These are phyloP conservation scores for Tragelaphus strepsiceros DNA, from an alignment of 2,113 vertebrate species.

Conservation along the genomic window DNA sequence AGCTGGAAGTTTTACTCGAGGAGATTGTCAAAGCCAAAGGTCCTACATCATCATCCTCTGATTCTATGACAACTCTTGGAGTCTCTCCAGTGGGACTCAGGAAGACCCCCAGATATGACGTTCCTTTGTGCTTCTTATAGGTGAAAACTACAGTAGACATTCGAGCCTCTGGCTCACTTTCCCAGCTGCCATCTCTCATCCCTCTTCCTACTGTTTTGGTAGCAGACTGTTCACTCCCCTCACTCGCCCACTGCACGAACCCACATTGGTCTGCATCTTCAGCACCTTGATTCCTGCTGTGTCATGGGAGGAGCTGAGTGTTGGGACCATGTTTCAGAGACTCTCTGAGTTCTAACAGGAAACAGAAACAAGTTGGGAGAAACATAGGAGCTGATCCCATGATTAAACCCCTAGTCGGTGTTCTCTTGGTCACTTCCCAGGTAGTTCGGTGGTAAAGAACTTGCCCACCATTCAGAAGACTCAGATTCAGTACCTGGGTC, in stretches of 20 bases:
- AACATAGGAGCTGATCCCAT: fast-evolving
- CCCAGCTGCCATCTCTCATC: fast-evolving
- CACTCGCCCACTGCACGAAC: fast-evolving
- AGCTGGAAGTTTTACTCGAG: background rate
- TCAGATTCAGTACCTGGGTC: background rate
- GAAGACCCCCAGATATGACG: fast-evolving
- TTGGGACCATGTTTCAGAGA: background rate
- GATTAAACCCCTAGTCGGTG: background rate
- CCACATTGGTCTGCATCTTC: too few relatives aligned
- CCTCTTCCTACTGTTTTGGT: background rate
- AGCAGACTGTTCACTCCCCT: background rate
- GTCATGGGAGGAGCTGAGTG: background rate
- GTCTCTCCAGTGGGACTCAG: background rate
- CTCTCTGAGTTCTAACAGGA: background rate
- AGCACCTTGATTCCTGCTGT: fast-evolving
- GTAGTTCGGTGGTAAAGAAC: background rate
- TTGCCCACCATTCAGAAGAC: background rate
- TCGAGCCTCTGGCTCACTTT: background rate
- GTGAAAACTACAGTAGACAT: background rate
- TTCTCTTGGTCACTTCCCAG: background rate
- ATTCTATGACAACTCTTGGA: background rate
- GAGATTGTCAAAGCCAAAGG: background rate
- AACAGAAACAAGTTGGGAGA: background rate
- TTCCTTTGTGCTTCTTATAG: background rate
- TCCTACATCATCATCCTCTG: fast-evolving